Conservation (phyloP, 1,140 invertebrate genomes). For the Philopotamus ludificatus region DNA sequence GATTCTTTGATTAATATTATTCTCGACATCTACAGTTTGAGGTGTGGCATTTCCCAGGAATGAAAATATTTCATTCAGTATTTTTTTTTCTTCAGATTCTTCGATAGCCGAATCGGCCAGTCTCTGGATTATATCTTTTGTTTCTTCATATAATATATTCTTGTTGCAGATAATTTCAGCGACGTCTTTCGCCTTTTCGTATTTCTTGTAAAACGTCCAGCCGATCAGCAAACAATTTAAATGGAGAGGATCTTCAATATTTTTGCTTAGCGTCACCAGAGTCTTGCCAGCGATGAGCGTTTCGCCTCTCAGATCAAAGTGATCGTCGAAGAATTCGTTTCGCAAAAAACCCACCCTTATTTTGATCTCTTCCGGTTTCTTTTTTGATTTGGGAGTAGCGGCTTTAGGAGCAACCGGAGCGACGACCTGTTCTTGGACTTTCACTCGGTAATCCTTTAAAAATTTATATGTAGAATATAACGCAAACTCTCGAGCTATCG, state of each 20-base stretch:
- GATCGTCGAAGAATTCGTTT: slow-evolving; percentile 82
- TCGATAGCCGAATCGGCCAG: slow-evolving; percentile 40
- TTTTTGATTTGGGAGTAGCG: slow-evolving; percentile 46
- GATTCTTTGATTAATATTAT: slow-evolving; percentile 55
- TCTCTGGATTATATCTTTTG: slow-evolving; percentile 10
- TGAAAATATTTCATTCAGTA: not conserved
- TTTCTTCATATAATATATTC: slow-evolving; percentile 40
- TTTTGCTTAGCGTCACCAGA: slow-evolving; percentile 61
- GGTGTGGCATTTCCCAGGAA: slow-evolving; percentile 39
- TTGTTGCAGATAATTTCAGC: slow-evolving; percentile 44
- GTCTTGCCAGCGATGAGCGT: slow-evolving; percentile 76
- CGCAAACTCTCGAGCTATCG: slow-evolving; percentile 67
- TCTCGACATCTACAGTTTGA: slow-evolving; percentile 45
- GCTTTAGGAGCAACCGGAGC: slow-evolving; percentile 47
- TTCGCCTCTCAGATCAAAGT: slow-evolving; percentile 77
- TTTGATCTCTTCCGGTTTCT: slow-evolving; percentile 68
- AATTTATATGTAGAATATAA: slow-evolving; percentile 76
- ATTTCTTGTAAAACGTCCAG: slow-evolving; percentile 67
- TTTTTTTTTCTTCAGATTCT: not conserved
- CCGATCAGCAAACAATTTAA: slow-evolving; percentile 70
- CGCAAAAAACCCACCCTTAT: slow-evolving; percentile 75
- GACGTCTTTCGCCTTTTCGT: slow-evolving; percentile 55
- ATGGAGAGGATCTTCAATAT: slow-evolving; percentile 56
- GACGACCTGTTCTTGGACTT: slow-evolving; percentile 48
- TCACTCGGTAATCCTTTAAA: slow-evolving; percentile 55